phyloP scores from a whole-genome alignment of 2,888 invertebrate genomes.

The Artemia sinica region DNA sequence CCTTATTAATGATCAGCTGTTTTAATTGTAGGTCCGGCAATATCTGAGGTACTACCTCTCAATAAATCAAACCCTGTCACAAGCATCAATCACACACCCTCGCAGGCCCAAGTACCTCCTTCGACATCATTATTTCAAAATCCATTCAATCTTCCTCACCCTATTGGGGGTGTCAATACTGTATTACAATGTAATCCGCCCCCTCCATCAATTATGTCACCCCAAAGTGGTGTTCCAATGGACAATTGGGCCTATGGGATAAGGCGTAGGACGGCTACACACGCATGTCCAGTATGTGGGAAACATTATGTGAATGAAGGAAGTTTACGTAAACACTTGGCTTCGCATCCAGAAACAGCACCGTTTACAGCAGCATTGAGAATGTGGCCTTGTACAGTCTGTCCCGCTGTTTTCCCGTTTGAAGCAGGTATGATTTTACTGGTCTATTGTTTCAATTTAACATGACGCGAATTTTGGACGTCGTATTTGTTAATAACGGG shows the following conservation, averaged over 20 bases:
- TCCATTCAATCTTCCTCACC: conserved; percentile 1
- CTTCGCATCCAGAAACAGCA: conserved; percentile 77
- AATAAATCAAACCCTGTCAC: too few species aligned
- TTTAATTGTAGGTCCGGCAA: too few species aligned
- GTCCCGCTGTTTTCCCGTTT: conserved; percentile 84
- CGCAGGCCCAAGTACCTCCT: neutral
- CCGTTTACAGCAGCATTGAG: conserved; percentile 54
- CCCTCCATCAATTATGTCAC: conserved; percentile 14
- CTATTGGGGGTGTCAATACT: conserved; percentile 16
- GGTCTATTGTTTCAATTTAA: neutral
- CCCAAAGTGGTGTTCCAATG: conserved; percentile 4
- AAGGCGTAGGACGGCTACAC: conserved; percentile 81
- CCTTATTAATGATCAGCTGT: too few species aligned
- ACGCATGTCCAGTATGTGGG: conserved; percentile 84
- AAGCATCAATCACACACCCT: neutral
- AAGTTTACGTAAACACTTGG: conserved; percentile 73
- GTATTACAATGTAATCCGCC: conserved; percentile 6
- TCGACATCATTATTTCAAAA: conserved; percentile 14
- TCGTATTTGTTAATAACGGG: neutral
- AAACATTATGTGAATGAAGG: conserved; percentile 91
- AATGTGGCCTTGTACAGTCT: conserved; percentile 92
- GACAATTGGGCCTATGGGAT: conserved; percentile 52
- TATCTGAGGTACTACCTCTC: too few species aligned
- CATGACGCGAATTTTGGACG: neutral
- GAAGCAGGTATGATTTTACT: conserved; percentile 56